These are phyloP conservation scores for Agrotis segetum DNA, from an alignment of 2,888 invertebrate genomes.

Conservation along the genomic window DNA sequence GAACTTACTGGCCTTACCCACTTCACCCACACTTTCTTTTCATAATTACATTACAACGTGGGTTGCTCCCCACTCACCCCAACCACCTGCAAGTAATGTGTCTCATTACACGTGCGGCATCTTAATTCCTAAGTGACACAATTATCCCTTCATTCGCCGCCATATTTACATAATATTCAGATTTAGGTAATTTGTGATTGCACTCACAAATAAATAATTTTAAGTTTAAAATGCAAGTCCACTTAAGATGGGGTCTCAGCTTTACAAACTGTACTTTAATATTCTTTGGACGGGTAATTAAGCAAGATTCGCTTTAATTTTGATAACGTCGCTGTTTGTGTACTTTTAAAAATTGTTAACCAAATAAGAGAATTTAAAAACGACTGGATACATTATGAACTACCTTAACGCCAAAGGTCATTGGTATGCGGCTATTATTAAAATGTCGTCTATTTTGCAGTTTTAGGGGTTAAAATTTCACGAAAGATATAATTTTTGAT, in stretches of 20 bases:
- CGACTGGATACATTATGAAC: too few relatives aligned
- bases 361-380: too few relatives aligned
- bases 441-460: too few relatives aligned
- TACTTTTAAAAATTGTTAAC: neutral
- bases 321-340: conserved; percentile 20
- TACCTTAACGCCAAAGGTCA: too few relatives aligned
- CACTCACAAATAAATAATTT: conserved; percentile 67
- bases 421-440: too few relatives aligned
- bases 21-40: conserved; percentile 17
- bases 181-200: conserved; percentile 66
- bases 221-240: conserved; percentile 66
- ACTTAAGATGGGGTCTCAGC: conserved; percentile 16
- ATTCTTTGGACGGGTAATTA: conserved; percentile 34
- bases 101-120: conserved; percentile 49
- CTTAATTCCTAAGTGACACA: conserved; percentile 56
- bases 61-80: neutral
- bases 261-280: conserved; percentile 48
- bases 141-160: conserved; percentile 56
- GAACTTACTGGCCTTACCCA: neutral
- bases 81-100: conserved; percentile 48
- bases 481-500: too few relatives aligned
- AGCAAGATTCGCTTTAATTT: conserved; percentile 30
- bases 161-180: conserved; percentile 66
- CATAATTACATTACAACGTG: conserved; percentile 35
- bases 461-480: too few relatives aligned